Base-by-base conservation (phyloP, 1,140 invertebrate genomes). In the Vanessa atalanta region DNA sequence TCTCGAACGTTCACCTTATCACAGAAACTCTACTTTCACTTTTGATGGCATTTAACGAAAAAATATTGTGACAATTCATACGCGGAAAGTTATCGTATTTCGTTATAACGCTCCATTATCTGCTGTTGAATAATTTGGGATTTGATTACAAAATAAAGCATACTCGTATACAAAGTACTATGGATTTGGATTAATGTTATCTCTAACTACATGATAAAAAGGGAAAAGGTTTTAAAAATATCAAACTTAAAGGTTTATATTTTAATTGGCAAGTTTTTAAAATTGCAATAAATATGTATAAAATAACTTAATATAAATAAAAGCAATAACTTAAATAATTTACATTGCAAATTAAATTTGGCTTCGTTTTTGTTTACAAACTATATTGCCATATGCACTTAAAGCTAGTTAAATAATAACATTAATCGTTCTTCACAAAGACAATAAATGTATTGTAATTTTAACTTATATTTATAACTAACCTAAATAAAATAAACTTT, bases 321-420 rank as follows among this genome's bases (percentile, higher is more conserved):
- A 83, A 78, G 79, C 78, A 81, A 79, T 76, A 73, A 79, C 73
- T 79, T 82, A 84, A 81, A 86, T 85, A 86, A 79, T 80, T 84
- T 84, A 84, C 76, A 87, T 83, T 85, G 81, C 81, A 84, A 83
- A 65, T 79, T 83, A 47, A 77, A 80, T 89, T 90, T 91, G 86
- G 86, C 80, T 85, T 89, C 77, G 81, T 81, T 86, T 73, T 65
- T 74, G 14, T 63, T 75, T 73, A 61, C 31, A 37, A 61, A 61
- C 14, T 61, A 61, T n/a, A 37, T 15, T 37, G 26, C 57, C 57
- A 37, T 37, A 5, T 15, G 13, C 31, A 37, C 26, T 37, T 61
- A 37, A 61, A 61, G 12, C 26, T 37, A 61, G 8, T 48, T 53
- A 65, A 65, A 57, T 1, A 16, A 57, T 23, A 57, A 23, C 50